Evolutionary conservation across 1,140 invertebrate species (phyloP).

Genomic region (Anthonomus grandis): DNA sequence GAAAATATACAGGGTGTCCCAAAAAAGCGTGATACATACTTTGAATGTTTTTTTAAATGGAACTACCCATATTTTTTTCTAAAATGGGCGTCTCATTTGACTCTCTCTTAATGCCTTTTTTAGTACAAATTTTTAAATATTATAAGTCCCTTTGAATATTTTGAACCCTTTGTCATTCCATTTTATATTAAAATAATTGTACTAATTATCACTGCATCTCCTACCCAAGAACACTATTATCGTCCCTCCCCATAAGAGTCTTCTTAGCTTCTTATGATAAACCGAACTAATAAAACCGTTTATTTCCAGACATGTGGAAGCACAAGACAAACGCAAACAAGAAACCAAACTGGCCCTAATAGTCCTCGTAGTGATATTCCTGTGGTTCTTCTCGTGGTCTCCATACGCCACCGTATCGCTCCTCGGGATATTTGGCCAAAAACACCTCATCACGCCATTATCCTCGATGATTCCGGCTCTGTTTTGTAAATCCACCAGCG

Average conservation of each 20-base stretch:
- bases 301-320: conserved; percentile 55
- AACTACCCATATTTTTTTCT: too few species aligned
- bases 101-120: too few species aligned
- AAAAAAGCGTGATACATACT: too few species aligned
- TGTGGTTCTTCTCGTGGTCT: conserved; percentile 75
- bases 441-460: conserved; percentile 61
- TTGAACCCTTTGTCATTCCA: too few species aligned
- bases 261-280: neutral
- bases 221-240: too few species aligned
- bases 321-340: conserved; percentile 62
- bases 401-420: conserved; percentile 71
- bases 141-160: too few species aligned
- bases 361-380: conserved; percentile 61
- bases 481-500: conserved; percentile 71
- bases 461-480: conserved; percentile 72
- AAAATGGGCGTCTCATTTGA: too few species aligned
- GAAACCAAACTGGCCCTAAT: conserved; percentile 65
- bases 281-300: neutral
- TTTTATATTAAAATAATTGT: too few species aligned
- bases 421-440: conserved; percentile 64
- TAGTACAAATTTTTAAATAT: too few species aligned
- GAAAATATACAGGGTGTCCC: too few species aligned
- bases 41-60: too few species aligned
- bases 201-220: too few species aligned
- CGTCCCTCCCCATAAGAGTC: neutral